phyloP scores from a whole-genome alignment of 2,888 invertebrate species.

The Therioaphis trifolii region DNA sequence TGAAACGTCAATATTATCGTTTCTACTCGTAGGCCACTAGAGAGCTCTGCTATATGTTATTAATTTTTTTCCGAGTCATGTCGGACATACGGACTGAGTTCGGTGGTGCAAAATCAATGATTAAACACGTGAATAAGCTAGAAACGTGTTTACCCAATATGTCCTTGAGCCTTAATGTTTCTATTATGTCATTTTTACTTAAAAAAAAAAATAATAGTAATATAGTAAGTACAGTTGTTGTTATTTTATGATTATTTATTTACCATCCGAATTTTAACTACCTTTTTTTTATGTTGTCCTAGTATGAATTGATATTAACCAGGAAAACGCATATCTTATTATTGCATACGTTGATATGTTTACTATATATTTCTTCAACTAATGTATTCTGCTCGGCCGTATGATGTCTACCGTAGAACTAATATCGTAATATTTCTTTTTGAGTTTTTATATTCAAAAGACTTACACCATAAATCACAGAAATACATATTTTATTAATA shows the following conservation, averaged over 20 bases:
- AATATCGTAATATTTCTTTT: no score
- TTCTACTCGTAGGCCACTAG: constrained; percentile 29
- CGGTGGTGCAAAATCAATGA: constrained; percentile 24
- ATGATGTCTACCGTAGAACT: no score
- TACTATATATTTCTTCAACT: no score
- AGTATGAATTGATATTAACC: not conserved
- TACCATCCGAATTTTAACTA: not conserved
- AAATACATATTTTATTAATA: no score
- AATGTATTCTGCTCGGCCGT: no score
- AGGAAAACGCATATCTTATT: no score
- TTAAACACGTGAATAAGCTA: constrained; percentile 21
- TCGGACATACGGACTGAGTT: constrained; percentile 13
- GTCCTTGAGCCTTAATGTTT: constrained; percentile 55
- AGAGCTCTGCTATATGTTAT: constrained; percentile 37
- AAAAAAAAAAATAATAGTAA: constrained; percentile 40
- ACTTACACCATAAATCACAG: no score
- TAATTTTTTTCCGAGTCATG: constrained; percentile 1
- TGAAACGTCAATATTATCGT: constrained; percentile 35
- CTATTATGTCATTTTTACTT: constrained; percentile 58
- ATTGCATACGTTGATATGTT: no score
- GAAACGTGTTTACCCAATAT: constrained; percentile 53
- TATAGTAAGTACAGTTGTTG: constrained; percentile 51
- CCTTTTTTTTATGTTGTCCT: not conserved
- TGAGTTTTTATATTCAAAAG: no score
- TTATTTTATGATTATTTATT: constrained; percentile 50